Base-by-base conservation (phyloP, 23 tunicate species). In the Corella eumyota region DNA sequence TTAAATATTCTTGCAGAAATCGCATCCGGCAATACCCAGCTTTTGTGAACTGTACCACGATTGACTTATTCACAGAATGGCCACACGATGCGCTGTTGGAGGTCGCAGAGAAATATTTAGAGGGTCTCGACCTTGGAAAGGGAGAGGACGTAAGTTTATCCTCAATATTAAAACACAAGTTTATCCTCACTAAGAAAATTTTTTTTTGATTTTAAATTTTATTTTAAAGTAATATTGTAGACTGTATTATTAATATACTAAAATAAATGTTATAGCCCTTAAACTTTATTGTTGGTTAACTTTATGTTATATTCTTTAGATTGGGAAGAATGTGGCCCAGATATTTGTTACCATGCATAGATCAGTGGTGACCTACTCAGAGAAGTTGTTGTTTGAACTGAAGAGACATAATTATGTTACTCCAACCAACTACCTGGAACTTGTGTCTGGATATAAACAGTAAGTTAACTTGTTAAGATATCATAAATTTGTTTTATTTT, bases 11-110 rank as follows among this genome's bases (percentile, higher is more conserved):
- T 17, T 61, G 26, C 55, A 80, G 98, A 63, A 81, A 80, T 44
- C 98, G 98, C 4, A 68, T 91, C 45, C 98, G 98, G 24, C 98
- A 91, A 56, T 91, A 91, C 44, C 98, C 98, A 17, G 98, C 98
- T 3, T 81, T 91, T 45, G 98, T 81, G 33, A 91, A 91, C 56
- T 91, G 98, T 55, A 80, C 91, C 3, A 91, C 98, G 11, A 91
- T 91, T 27, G 98, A 91, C 57, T 60, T 81, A 19, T 91, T 91
- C 66, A 81, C 91, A 9, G 91, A 80, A 48, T 91, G 98, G 98
- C 98, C 98, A 0, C 61, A 91, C 25, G 98, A 91, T 58, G 98
- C 98, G 13, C 44, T 91, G 68, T 65, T 80, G 37, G 92, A 91
- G 76, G 98, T 91, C 4, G 98, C 98, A 11, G 98, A 91, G 66